A percentile compares a stretch with the other conserved stretches of the same genome.
These are phyloP conservation scores for Ceryle rudis DNA, from an alignment of 2,797 vertebrate genomes.

Conservation along the genomic window DNA sequence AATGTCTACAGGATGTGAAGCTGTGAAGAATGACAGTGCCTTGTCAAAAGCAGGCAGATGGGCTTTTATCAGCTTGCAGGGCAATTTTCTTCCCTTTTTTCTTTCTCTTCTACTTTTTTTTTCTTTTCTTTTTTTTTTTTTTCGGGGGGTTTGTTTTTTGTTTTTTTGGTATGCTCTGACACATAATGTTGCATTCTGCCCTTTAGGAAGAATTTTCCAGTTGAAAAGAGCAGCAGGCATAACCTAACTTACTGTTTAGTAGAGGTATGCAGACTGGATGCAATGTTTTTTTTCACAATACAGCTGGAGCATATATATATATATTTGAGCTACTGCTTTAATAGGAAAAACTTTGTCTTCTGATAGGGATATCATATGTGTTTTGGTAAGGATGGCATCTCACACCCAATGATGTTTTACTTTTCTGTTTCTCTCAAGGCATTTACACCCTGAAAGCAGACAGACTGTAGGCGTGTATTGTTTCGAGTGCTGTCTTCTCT, in stretches of 20 bases:
- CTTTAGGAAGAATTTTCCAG: slow-evolving; percentile 73
- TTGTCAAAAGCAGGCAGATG: slow-evolving; percentile 76
- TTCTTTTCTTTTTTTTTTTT: neutral
- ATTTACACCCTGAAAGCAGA: neutral
- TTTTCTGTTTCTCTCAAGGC: neutral
- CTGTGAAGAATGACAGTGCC: slow-evolving; percentile 74
- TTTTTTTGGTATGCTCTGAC: slow-evolving; percentile 33
- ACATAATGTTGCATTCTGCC: slow-evolving; percentile 67
- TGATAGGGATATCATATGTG: neutral
- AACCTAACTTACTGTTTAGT: slow-evolving; percentile 5
- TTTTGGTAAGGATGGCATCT: neutral
- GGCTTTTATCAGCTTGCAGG: slow-evolving; percentile 77
- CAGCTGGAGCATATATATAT: neutral
- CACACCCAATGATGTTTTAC: neutral
- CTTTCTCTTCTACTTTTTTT: neutral
- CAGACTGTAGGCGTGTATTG: neutral
- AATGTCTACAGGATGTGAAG: slow-evolving; percentile 78
- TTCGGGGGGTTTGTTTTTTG: neutral
- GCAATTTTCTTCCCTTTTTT: slow-evolving; percentile 67
- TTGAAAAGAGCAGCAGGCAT: slow-evolving; percentile 64
- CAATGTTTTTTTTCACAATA: slow-evolving; percentile 31
- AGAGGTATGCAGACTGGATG: neutral
- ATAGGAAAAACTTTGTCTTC: neutral
- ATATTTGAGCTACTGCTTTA: neutral
- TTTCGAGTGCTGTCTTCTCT: neutral